A percentile compares a stretch with the other conserved stretches of the same genome.
Conservation (phyloP, 2,797 vertebrate species). For the Toxotes lorentzi region DNA sequence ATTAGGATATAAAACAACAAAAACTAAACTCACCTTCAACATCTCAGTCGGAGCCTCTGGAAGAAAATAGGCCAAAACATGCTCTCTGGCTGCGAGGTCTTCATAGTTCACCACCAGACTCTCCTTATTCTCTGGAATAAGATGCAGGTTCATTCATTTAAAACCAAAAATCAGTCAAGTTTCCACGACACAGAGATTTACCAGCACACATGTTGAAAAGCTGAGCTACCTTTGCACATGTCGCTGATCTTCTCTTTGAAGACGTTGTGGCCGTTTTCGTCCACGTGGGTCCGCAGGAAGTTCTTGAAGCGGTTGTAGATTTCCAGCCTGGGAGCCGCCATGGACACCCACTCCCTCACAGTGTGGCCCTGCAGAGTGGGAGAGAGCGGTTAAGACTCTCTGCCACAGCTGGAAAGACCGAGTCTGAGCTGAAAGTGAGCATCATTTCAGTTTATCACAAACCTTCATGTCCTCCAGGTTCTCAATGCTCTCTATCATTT, state of each 20-base stretch:
- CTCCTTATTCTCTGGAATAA: constrained; percentile 92
- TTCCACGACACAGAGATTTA: neutral
- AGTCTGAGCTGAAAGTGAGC: too few relatives aligned
- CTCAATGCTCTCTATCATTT: constrained; percentile 99
- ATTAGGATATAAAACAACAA: neutral
- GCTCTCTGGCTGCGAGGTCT: constrained; percentile 94
- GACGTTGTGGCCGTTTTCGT: constrained; percentile 96
- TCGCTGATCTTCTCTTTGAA: constrained; percentile 99
- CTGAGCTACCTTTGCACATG: constrained; percentile 95
- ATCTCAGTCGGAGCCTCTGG: constrained; percentile 97
- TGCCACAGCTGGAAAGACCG: too few relatives aligned
- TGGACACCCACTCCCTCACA: constrained; percentile 97
- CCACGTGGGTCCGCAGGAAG: constrained; percentile 96
- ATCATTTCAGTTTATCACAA: neutral
- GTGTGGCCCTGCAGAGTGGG: constrained; percentile 87
- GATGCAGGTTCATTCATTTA: neutral
- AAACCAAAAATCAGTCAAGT: neutral
- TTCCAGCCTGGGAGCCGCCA: constrained; percentile 95
- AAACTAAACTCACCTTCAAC: constrained; percentile 86
- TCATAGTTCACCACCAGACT: constrained; percentile 97
- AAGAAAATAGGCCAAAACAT: constrained; percentile 96
- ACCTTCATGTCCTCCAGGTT: constrained; percentile 98
- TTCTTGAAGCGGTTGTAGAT: constrained; percentile 99
- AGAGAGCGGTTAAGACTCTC: neutral
- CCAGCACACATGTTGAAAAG: too few relatives aligned